Evolutionary conservation across 2,888 invertebrate species (phyloP).

Genomic region (Acholoe squamosa): DNA sequence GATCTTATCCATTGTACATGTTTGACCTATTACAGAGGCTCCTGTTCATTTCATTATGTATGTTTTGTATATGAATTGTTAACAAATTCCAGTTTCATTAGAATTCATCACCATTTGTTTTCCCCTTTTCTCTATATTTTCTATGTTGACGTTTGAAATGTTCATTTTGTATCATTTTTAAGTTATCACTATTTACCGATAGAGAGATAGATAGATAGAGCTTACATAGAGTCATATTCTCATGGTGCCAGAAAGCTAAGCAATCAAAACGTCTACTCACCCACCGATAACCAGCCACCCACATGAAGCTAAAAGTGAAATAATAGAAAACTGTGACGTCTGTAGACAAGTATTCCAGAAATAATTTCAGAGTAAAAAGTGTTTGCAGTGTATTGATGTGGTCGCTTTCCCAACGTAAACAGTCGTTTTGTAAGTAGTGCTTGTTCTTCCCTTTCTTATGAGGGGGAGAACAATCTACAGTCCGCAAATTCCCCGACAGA

Average conservation of each 20-base stretch:
- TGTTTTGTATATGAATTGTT: conserved; percentile 1
- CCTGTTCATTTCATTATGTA: conserved; percentile 30
- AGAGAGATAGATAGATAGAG: neutral
- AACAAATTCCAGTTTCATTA: conserved; percentile 52
- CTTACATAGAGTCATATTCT: neutral
- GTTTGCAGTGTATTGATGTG: conserved; percentile 25
- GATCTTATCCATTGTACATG: conserved; percentile 57
- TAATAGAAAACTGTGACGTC: neutral
- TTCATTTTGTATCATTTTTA: neutral
- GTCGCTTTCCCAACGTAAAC: conserved; percentile 23
- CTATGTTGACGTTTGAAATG: conserved; percentile 50
- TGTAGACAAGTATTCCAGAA: neutral
- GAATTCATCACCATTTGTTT: conserved; percentile 43
- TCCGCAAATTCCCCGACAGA: neutral
- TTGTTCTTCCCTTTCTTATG: neutral
- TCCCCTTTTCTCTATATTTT: neutral
- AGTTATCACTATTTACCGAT: conserved; percentile 2
- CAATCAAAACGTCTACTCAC: conserved; percentile 14
- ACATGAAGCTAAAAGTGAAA: neutral
- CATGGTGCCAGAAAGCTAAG: conserved; percentile 30
- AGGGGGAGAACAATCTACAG: neutral
- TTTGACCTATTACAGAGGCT: neutral
- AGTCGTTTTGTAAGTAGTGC: conserved; percentile 8
- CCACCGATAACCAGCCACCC: conserved; percentile 6
- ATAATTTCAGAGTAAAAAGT: neutral